These are phyloP conservation scores for Nephila pilipes DNA, from an alignment of 1,140 invertebrate genomes.

Conservation along the genomic window DNA sequence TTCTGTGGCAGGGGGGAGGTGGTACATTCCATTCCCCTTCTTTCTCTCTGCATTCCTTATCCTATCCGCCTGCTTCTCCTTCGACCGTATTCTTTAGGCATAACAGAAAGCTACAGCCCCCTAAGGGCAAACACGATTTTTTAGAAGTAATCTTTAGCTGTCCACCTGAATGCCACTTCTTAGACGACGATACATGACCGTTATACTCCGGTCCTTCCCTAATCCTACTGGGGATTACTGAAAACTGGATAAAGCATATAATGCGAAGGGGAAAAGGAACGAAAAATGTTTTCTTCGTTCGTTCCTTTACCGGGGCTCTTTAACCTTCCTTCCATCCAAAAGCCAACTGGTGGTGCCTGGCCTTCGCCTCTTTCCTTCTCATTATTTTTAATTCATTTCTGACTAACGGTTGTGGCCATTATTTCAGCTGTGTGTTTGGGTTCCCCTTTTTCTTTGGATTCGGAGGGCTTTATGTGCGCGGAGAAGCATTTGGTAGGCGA, in stretches of 20 bases:
- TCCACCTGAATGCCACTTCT: constrained; percentile 75
- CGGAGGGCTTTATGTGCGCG: constrained; percentile 50
- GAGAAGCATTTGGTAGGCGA: constrained; percentile 70
- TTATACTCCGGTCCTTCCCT: constrained; percentile 65
- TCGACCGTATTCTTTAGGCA: constrained; percentile 71
- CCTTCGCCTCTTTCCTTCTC: constrained; percentile 40
- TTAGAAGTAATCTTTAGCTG: constrained; percentile 76
- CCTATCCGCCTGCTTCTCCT: constrained; percentile 51
- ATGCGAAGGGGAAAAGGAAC: constrained; percentile 47
- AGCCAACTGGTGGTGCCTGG: constrained; percentile 59
- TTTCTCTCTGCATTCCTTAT: constrained; percentile 72
- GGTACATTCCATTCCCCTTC: constrained; percentile 34
- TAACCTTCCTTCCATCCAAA: constrained; percentile 61
- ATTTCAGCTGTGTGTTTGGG: constrained; percentile 57
- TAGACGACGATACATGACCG: constrained; percentile 74
- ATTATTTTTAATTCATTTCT: constrained; percentile 77
- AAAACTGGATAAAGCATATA: constrained; percentile 74
- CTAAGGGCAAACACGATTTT: constrained; percentile 73
- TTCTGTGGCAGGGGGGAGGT: constrained; percentile 58
- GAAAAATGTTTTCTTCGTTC: constrained; percentile 71
- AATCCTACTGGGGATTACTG: constrained; percentile 74
- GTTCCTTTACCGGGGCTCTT: constrained; percentile 40
- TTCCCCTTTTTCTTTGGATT: constrained; percentile 48
- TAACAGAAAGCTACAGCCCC: constrained; percentile 76
- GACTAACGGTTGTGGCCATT: constrained; percentile 69